phyloP scores from a whole-genome alignment of 2,113 vertebrate species.

The Aplodontia rufa region DNA sequence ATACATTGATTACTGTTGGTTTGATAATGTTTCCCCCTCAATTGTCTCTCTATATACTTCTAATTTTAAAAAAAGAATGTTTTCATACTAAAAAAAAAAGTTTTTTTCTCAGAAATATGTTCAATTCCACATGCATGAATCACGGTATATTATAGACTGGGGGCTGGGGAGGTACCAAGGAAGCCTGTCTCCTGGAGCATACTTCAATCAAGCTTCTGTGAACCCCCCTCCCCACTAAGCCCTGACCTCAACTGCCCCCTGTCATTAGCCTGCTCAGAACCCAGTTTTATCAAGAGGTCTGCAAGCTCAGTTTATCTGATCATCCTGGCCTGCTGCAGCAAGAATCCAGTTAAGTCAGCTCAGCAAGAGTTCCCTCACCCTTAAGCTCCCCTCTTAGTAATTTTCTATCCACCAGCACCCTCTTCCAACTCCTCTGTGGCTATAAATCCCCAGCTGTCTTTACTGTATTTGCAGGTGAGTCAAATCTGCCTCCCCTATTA shows the following conservation, averaged over 20 bases:
- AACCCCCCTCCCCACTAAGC: background rate
- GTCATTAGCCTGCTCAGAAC: background rate
- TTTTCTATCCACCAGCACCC: background rate
- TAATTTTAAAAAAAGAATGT: no score
- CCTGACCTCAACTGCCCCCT: background rate
- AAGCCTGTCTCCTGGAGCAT: background rate
- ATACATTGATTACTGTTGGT: no score
- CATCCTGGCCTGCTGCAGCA: background rate
- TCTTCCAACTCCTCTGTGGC: background rate
- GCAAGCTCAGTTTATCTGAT: background rate
- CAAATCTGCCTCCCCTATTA: background rate
- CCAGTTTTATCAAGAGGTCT: background rate
- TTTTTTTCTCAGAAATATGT: background rate
- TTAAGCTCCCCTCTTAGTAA: background rate
- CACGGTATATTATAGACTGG: background rate
- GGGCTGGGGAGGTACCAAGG: rapidly evolving
- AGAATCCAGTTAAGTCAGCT: background rate
- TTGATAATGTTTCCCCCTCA: no score
- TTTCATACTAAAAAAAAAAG: background rate
- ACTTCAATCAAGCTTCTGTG: background rate
- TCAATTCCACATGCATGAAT: background rate
- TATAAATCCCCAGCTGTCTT: background rate
- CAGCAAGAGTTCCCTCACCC: background rate
- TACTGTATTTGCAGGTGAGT: background rate
- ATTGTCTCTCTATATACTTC: no score